Conservation (phyloP, 2,888 invertebrate species). For the Agonopterix arenella region DNA sequence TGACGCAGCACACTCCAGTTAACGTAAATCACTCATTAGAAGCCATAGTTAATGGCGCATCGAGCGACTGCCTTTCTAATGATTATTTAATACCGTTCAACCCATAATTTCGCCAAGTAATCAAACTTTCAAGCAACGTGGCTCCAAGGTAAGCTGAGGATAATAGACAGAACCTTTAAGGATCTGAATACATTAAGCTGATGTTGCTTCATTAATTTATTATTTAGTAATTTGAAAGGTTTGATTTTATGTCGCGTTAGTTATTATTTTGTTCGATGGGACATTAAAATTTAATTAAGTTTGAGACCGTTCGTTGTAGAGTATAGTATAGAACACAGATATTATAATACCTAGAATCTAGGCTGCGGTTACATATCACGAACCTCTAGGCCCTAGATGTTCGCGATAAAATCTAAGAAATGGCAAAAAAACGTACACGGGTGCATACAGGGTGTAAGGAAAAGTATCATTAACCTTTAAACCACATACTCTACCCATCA, state of each 20-base stretch:
- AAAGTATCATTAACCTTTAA: too few species aligned
- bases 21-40: slow-evolving; percentile 62
- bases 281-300: too few species aligned
- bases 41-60: slow-evolving; percentile 50
- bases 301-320: too few species aligned
- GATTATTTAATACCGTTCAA: slow-evolving; percentile 61
- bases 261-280: not conserved
- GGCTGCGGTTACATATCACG: too few species aligned
- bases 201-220: slow-evolving; percentile 51
- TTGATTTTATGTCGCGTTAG: slow-evolving; percentile 22
- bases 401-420: too few species aligned
- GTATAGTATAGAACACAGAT: too few species aligned
- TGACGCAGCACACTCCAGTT: slow-evolving; percentile 53
- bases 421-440: too few species aligned
- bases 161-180: slow-evolving; percentile 53
- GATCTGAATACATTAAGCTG: slow-evolving; percentile 47
- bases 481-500: too few species aligned
- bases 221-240: slow-evolving; percentile 21
- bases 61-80: slow-evolving; percentile 56
- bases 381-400: too few species aligned
- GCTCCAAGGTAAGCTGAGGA: slow-evolving; percentile 43
- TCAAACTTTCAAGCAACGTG: slow-evolving; percentile 55
- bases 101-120: slow-evolving; percentile 59
- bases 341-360: too few species aligned
- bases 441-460: too few species aligned